These are phyloP conservation scores for Pseudobourletiella spinata DNA, from an alignment of 1,140 invertebrate species.

Conservation along the genomic window DNA sequence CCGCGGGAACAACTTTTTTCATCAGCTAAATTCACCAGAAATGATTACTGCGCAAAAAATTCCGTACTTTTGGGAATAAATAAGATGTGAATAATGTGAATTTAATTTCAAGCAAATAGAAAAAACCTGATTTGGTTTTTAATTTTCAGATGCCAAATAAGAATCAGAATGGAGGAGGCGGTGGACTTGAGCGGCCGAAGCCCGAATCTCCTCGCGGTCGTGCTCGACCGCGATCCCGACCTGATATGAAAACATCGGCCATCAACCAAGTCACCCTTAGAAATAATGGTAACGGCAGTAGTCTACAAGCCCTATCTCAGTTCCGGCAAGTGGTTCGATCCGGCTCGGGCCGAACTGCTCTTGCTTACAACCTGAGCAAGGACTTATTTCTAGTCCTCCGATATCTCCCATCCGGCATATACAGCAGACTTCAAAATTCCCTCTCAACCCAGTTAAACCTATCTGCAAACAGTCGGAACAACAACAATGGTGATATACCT, in stretches of 20 bases:
- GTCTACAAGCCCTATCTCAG: constrained; percentile 14
- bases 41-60: not conserved
- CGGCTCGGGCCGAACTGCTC: not conserved
- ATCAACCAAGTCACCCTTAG: not conserved
- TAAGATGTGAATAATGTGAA: not conserved
- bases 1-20: too few species aligned
- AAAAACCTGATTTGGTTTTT: not conserved
- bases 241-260: not conserved
- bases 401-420: constrained; percentile 11
- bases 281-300: not conserved
- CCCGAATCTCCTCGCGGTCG: too few species aligned
- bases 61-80: not conserved
- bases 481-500: not conserved
- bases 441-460: not conserved
- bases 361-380: constrained; percentile 17
- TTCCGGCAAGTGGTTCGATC: constrained; percentile 12
- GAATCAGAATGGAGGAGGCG: not conserved
- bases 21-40: too few species aligned
- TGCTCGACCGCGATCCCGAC: too few species aligned
- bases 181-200: too few species aligned
- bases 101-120: not conserved
- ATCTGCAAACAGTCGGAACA: not conserved
- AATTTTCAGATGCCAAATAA: not conserved
- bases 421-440: constrained; percentile 12
- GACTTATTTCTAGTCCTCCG: constrained; percentile 22